These are phyloP conservation scores for Tyria jacobaeae DNA, from an alignment of 2,888 invertebrate genomes.

Conservation along the genomic window DNA sequence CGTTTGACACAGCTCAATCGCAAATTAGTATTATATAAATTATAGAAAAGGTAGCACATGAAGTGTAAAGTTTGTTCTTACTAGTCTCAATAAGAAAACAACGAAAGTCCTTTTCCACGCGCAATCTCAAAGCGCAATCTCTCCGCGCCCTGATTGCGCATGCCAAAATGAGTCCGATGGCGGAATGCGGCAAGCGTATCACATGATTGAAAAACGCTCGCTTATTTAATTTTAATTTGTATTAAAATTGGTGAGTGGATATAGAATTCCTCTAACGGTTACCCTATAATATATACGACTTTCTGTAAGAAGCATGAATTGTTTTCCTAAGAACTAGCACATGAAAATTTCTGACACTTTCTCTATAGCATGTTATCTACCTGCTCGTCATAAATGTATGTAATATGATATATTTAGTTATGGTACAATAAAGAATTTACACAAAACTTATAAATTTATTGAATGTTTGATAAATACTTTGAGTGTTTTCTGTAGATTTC, in stretches of 20 bases:
- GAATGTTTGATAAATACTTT: neutral
- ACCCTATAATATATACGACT: conserved; percentile 28
- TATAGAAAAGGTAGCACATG: neutral
- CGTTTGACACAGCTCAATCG: neutral
- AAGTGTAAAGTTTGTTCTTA: neutral
- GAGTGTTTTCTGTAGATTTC: neutral
- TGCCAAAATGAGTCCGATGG: conserved; percentile 60
- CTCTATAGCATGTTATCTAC: conserved; percentile 54
- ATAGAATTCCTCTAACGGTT: conserved; percentile 57
- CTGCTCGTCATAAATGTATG: conserved; percentile 2
- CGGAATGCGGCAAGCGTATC: conserved; percentile 71
- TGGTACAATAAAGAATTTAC: neutral
- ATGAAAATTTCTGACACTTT: conserved; percentile 33
- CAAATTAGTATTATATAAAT: neutral
- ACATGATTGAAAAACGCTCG: conserved; percentile 61
- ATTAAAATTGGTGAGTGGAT: conserved; percentile 67
- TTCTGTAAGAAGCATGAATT: conserved; percentile 51
- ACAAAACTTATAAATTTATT: neutral
- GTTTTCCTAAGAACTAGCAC: conserved; percentile 43
- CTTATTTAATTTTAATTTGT: conserved; percentile 47
- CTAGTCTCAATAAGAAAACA: conserved; percentile 31
- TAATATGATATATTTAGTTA: neutral
- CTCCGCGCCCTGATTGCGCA: conserved; percentile 65
- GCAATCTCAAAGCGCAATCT: conserved; percentile 32
- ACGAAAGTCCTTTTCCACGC: conserved; percentile 54